Evolutionary conservation across 2,797 vertebrate species (phyloP), one percentile per base, ranked within the genome.

Genomic region (Cynopterus sphinx): DNA sequence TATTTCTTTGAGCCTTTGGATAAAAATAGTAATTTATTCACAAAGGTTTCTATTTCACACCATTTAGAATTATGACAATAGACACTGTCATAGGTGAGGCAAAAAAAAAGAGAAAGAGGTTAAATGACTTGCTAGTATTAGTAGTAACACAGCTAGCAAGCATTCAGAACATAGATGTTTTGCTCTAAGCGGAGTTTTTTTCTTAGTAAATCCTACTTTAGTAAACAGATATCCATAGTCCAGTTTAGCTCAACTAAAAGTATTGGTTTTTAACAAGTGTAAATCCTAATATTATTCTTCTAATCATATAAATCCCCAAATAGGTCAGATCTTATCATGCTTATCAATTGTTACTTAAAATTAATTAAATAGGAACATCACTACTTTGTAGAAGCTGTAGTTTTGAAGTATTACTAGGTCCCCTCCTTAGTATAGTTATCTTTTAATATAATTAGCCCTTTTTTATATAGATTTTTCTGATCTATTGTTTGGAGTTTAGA

Each of bases 291-390:
- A 28, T 63, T 84, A 87, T 68, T 88, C 59, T 13, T 41, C 17
- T 95, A 36, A 55, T 95, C 31, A 39, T 85, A 67, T 79, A 84
- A 91, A 67, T 74, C n/a, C 51, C 55, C 31, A 31, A 65, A 78
- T 78, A 91, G 87, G 46, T 75, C 53, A 70, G 36, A 91, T 87
- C 55, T 94, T 90, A 15, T 53, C 67, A 90, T 90, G 31, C 12
- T 91, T 89, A 91, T 82, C 65, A 82, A 83, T 39, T 36, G 31
- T 41, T 65, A 95, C 86, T 81, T 88, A 94, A 67, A 90, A 74
- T 7, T 61, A 59, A 87, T 83, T 87, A 81, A 95, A 59, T 39
- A 73, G 53, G 59, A 91, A 46, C 36, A 87, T 78, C 55, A 68
- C 31, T 96, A 77, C 19, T 91, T 96, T 89, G 53, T 71, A 91